Conservation (phyloP, 2,888 invertebrate genomes). For the Monoplex corrugatus region DNA sequence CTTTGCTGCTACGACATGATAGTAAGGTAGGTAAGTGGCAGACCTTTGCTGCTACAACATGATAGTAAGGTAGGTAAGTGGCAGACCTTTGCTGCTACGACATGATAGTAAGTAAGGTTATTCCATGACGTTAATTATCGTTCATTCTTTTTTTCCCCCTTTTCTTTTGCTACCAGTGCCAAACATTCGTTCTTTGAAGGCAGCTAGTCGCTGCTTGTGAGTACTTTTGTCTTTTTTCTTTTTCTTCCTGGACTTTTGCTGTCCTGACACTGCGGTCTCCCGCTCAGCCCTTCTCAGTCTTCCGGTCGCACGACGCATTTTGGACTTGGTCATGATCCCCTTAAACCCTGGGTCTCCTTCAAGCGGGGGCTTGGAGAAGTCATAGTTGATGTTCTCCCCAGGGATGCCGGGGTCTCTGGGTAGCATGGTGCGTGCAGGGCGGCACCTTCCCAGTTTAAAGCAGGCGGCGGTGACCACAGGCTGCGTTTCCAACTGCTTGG, state of each 20-base stretch:
- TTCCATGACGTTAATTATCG: no score
- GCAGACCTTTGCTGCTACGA: no score
- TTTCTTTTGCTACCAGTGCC: not conserved
- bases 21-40: no score
- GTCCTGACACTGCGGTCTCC: not conserved
- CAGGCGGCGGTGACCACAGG: not conserved
- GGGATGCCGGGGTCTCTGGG: conserved; percentile 27
- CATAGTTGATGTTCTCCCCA: not conserved
- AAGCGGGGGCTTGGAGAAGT: not conserved
- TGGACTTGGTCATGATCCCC: not conserved
- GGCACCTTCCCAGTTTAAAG: not conserved
- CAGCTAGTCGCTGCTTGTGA: not conserved
- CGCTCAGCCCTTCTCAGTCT: not conserved
- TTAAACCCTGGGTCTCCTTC: not conserved
- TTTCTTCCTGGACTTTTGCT: not conserved
- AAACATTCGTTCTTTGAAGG: not conserved
- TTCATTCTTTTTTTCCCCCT: no score
- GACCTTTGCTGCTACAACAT: no score
- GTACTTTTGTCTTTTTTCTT: not conserved
- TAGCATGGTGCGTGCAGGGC: not conserved
- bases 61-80: no score
- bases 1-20: no score
- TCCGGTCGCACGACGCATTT: not conserved
- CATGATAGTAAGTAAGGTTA: no score
- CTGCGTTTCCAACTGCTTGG: not conserved